phyloP scores from a whole-genome alignment of 1,140 invertebrate species.

The Laodelphax striatellus region DNA sequence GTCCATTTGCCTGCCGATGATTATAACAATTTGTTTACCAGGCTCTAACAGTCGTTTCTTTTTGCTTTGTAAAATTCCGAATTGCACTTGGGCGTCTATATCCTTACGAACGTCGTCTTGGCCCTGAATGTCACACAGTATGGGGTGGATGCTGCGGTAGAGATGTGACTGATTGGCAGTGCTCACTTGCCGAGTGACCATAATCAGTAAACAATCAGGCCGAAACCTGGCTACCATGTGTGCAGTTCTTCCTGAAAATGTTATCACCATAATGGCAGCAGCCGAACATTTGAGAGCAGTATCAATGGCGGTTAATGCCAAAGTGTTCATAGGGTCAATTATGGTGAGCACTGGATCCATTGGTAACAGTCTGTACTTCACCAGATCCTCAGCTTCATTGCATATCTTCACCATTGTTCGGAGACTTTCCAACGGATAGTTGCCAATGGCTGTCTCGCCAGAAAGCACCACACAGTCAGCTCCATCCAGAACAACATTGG shows the following conservation, averaged over 20 bases:
- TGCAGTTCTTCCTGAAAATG: conserved; percentile 87
- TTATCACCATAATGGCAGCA: conserved; percentile 88
- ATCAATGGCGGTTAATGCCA: conserved; percentile 92
- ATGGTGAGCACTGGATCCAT: conserved; percentile 48
- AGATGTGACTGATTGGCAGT: conserved; percentile 27
- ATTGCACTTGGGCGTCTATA: conserved; percentile 54
- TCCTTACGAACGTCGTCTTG: conserved; percentile 51
- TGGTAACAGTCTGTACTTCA: too few relatives aligned
- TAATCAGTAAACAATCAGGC: conserved; percentile 91
- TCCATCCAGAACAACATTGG: too few relatives aligned
- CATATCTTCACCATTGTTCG: too few relatives aligned
- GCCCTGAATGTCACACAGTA: conserved; percentile 25
- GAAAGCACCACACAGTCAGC: too few relatives aligned
- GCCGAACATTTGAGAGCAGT: conserved; percentile 86
- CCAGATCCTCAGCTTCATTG: too few relatives aligned
- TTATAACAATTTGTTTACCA: conserved; percentile 55
- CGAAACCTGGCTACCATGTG: conserved; percentile 88
- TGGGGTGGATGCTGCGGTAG: neutral
- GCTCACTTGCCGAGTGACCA: conserved; percentile 74
- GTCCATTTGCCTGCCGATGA: conserved; percentile 53
- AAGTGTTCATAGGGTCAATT: conserved; percentile 80
- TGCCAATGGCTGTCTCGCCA: too few relatives aligned
- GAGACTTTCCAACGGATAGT: too few relatives aligned
- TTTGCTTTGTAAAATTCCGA: conserved; percentile 49
- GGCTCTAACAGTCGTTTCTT: conserved; percentile 46